Conservation (phyloP, 2,888 invertebrate species). For the Aricia artaxerxes region DNA sequence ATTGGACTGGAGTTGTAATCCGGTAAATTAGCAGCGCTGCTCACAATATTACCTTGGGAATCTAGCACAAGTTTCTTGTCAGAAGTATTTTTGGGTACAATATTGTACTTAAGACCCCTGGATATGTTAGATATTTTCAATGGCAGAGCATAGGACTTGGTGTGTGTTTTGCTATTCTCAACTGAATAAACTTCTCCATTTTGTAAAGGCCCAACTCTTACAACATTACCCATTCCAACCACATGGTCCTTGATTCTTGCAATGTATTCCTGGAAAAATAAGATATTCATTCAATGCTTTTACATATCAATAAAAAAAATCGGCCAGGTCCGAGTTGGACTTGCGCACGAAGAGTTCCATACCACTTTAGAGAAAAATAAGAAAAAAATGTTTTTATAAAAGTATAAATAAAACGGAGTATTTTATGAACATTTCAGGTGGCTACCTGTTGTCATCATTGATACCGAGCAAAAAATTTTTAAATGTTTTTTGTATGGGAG, state of each 20-base stretch:
- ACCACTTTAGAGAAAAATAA: no score
- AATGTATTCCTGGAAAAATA: conserved; percentile 68
- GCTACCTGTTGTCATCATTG: no score
- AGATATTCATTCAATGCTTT: background rate
- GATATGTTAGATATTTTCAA: conserved; percentile 74
- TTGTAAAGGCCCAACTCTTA: conserved; percentile 79
- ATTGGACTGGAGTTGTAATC: conserved; percentile 73
- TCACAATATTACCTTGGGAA: conserved; percentile 72
- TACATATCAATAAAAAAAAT: background rate
- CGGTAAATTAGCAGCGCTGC: conserved; percentile 72
- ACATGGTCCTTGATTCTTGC: conserved; percentile 84
- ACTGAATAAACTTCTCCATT: conserved; percentile 71
- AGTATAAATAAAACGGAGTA: no score
- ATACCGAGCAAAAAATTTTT: no score
- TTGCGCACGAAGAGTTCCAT: no score
- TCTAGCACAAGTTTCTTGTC: conserved; percentile 75
- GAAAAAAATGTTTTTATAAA: no score
- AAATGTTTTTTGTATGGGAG: no score
- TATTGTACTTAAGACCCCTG: conserved; percentile 72
- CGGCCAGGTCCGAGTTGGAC: no score
- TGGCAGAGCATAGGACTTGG: conserved; percentile 74
- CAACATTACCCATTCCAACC: conserved; percentile 87
- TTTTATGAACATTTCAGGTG: no score
- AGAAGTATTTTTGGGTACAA: conserved; percentile 74
- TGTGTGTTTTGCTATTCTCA: conserved; percentile 68